Percentiles rank a stretch among this genome's conserved stretches.
These are phyloP conservation scores for Martes flavigula DNA, from an alignment of 2,797 vertebrate species.

Conservation along the genomic window DNA sequence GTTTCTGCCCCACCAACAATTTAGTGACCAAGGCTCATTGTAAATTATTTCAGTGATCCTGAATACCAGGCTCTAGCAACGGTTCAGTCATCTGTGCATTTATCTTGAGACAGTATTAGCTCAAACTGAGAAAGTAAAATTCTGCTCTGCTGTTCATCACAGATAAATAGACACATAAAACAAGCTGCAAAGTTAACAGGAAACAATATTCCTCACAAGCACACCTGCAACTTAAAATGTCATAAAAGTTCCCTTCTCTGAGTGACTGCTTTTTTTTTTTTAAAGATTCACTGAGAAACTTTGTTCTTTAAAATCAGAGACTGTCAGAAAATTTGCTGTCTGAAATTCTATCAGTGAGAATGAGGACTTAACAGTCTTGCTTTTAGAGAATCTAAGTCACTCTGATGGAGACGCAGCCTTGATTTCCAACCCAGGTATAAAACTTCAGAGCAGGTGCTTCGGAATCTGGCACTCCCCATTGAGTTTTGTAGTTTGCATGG, in stretches of 20 bases:
- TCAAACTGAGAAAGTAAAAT: neutral
- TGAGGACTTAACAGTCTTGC: neutral
- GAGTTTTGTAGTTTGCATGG: neutral
- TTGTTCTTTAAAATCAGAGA: slow-evolving; percentile 8
- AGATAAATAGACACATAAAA: neutral
- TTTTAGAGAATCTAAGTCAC: neutral
- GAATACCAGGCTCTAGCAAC: neutral
- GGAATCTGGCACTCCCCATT: neutral
- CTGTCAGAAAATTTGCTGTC: neutral
- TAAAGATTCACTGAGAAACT: neutral
- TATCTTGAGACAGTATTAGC: neutral
- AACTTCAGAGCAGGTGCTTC: neutral
- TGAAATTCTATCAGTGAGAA: neutral
- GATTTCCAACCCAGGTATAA: neutral
- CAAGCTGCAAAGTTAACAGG: neutral
- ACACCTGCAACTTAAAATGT: neutral
- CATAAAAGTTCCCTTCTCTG: neutral
- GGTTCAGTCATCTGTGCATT: neutral
- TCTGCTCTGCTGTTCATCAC: neutral
- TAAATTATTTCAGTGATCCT: neutral
- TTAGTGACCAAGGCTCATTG: neutral
- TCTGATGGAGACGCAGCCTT: neutral
- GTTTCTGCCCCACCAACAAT: neutral
- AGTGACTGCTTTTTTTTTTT: neutral
- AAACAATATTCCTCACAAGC: neutral